These are phyloP conservation scores for Augiades crinisus DNA, from an alignment of 2,888 invertebrate genomes.

Conservation along the genomic window DNA sequence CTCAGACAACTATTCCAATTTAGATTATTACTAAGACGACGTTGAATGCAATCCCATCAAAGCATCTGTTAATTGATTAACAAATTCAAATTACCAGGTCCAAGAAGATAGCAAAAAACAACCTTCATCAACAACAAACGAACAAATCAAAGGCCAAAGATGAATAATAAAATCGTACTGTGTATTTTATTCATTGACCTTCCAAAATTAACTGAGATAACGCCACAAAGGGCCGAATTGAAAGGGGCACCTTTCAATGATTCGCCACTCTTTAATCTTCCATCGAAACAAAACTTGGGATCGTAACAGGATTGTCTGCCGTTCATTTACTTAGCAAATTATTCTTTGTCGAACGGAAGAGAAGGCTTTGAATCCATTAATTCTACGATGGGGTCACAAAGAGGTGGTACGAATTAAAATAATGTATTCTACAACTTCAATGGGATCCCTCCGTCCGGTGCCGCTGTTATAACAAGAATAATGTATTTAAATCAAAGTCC, in stretches of 20 bases:
- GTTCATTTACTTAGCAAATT: slow-evolving; percentile 81
- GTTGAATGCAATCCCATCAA: slow-evolving; percentile 29
- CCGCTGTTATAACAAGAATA: slow-evolving; percentile 77
- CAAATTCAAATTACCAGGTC: neutral
- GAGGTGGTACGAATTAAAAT: slow-evolving; percentile 80
- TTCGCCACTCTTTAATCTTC: slow-evolving; percentile 76
- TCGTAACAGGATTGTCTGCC: slow-evolving; percentile 77
- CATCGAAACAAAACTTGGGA: slow-evolving; percentile 75
- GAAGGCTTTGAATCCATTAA: slow-evolving; percentile 81
- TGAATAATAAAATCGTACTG: slow-evolving; percentile 66
- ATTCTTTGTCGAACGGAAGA: slow-evolving; percentile 80
- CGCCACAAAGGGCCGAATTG: slow-evolving; percentile 61
- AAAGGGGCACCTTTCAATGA: slow-evolving; percentile 69
- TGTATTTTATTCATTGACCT: slow-evolving; percentile 74
- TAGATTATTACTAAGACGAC: slow-evolving; percentile 60
- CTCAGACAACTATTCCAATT: slow-evolving; percentile 72
- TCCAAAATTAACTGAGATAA: slow-evolving; percentile 74
- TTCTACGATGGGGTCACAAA: slow-evolving; percentile 78
- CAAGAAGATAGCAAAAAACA: slow-evolving; percentile 25
- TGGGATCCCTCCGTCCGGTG: slow-evolving; percentile 75
- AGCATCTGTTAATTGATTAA: slow-evolving; percentile 12
- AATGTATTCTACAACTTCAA: slow-evolving; percentile 80
- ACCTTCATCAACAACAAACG: slow-evolving; percentile 36
- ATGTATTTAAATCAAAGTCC: slow-evolving; percentile 79
- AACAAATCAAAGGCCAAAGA: slow-evolving; percentile 54